Percentiles rank a stretch among this genome's conserved stretches.
These are phyloP conservation scores for Blomia tropicalis DNA, from an alignment of 2,888 invertebrate genomes.

Conservation along the genomic window DNA sequence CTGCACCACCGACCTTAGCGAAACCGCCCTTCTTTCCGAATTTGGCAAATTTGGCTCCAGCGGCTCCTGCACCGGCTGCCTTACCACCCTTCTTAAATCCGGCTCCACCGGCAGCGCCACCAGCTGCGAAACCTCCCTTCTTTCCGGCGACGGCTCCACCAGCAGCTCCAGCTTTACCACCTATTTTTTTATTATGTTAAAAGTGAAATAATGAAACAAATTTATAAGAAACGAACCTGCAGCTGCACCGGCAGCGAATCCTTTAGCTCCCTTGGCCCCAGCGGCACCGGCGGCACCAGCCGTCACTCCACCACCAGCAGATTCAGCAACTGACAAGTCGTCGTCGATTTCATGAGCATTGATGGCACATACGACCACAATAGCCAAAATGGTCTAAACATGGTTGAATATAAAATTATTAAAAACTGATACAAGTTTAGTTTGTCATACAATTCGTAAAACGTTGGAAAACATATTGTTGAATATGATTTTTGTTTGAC, in stretches of 20 bases:
- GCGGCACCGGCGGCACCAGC: slow-evolving; percentile 8
- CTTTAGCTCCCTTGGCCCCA: slow-evolving; percentile 10
- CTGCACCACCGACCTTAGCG: slow-evolving; percentile 16
- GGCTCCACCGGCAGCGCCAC: slow-evolving; percentile 14
- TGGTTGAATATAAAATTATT: too few relatives aligned
- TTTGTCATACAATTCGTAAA: too few relatives aligned
- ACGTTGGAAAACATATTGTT: too few relatives aligned
- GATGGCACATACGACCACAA: neutral
- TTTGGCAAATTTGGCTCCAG: slow-evolving; percentile 16
- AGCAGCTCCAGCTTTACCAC: slow-evolving; percentile 10
- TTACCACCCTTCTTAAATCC: slow-evolving; percentile 19
- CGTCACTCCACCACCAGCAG: neutral
- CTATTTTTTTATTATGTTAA: neutral
- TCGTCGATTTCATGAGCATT: slow-evolving; percentile 1
- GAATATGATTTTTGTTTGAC: too few relatives aligned
- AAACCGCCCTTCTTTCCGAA: slow-evolving; percentile 23
- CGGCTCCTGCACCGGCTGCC: slow-evolving; percentile 5
- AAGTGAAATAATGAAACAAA: neutral
- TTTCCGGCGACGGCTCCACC: neutral
- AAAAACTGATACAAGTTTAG: too few relatives aligned
- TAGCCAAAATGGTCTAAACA: too few relatives aligned
- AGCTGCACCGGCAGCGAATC: slow-evolving; percentile 13
- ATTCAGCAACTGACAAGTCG: neutral
- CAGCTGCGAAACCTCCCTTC: slow-evolving; percentile 15
- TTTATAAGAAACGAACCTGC: neutral